Evolutionary conservation across 2,113 vertebrate genomes (phyloP), one percentile per base, ranked within the genome.

Genomic region (Sitta europaea): DNA sequence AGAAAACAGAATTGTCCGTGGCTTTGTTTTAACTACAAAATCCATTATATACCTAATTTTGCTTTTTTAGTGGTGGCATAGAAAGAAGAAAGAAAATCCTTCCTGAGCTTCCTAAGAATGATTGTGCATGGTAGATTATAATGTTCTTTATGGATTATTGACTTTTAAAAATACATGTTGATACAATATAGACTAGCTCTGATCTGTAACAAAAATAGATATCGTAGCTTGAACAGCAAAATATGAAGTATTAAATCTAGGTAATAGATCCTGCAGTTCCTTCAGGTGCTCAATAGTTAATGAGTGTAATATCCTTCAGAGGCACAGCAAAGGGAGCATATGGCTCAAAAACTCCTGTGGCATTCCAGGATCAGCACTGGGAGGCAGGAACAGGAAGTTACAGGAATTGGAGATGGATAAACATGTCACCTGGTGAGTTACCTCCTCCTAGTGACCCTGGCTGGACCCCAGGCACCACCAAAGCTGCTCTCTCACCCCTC

Each of bases 141-240:
- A 50, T 81, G 74, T 86, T 91, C 74, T 58, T 88, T 92, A 68
- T 83, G 76, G 92, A 63, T 90, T 91, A 83, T 67, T 96, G 92
- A 94, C 94, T 97, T 96, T 76, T 95, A 94, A 96, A 96, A 96
- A 95, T 94, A 85, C 63, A 86, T 93, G 86, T 87, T 95, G 93
- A 87, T 96, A 58, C 53, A 77, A 10, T 67, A 75, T 54, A 94
- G 81, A 88, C 87, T 68, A 85, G 33, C 70, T 92, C 87, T 73
- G 63, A 89, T 93, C 89, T 96, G 38, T 68, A 91, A 87, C 70
- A 94, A 82, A 94, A 94, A 86, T 42, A 86, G 84, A 76, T 88
- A 72, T 33, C 14, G 5, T 82, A 77, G 67, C 83, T 87, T 92
- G 87, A 90, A 81, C 76, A 94, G 85, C 81, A 89, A 95, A 96